Evolutionary conservation across 2,797 vertebrate species (phyloP).

Genomic region (Choloepus didactylus): DNA sequence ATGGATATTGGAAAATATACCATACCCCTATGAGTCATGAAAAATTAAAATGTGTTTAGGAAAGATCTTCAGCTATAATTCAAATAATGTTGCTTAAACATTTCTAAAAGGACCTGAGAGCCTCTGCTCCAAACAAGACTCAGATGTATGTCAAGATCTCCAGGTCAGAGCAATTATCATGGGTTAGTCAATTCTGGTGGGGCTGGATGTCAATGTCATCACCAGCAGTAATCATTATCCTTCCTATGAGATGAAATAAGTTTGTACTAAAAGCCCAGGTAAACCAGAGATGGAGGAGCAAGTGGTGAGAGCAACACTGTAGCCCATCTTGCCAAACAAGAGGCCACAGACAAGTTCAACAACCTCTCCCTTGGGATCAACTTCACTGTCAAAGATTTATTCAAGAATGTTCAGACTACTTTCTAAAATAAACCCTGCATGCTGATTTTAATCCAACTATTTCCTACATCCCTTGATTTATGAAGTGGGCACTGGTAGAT

Average conservation of each 20-base stretch:
- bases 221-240: neutral
- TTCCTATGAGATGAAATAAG: neutral
- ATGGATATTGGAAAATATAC: slow-evolving; percentile 54
- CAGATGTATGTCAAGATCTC: neutral
- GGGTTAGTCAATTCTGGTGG: neutral
- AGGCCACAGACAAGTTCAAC: rapidly evolving
- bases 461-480: neutral
- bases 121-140: neutral
- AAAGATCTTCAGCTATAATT: slow-evolving; percentile 64
- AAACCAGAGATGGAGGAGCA: neutral
- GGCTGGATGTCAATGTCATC: neutral
- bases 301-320: rapidly evolving
- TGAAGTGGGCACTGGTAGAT: neutral
- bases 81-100: slow-evolving; percentile 70
- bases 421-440: neutral
- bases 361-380: neutral
- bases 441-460: neutral
- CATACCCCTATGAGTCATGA: slow-evolving; percentile 45
- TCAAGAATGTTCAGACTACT: neutral
- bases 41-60: slow-evolving; percentile 79
- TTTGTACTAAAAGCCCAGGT: neutral
- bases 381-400: neutral
- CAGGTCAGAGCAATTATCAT: neutral
- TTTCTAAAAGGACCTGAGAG: slow-evolving; percentile 62
- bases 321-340: neutral